Evolutionary conservation across 2,888 invertebrate species (phyloP).

Genomic region (Heliconius charithonia): DNA sequence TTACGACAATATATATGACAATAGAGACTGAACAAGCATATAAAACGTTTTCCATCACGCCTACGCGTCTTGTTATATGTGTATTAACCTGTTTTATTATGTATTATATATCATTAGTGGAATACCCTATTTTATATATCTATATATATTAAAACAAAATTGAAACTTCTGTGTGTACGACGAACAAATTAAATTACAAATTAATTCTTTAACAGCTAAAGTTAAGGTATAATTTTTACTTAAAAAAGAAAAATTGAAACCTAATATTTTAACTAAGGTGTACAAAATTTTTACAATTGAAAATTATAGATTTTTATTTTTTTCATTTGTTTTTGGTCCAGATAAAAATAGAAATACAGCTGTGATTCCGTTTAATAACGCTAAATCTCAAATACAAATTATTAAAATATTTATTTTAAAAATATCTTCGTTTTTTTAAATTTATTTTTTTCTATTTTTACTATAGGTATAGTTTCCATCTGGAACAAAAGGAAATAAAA

Average conservation of each 20-base stretch:
- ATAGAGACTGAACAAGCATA: conserved; percentile 27
- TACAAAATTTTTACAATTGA: too few relatives aligned
- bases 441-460: too few relatives aligned
- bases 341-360: too few relatives aligned
- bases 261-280: background rate
- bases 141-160: conserved; percentile 12
- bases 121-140: conserved; percentile 29
- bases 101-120: conserved; percentile 39
- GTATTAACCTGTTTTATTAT: conserved; percentile 40
- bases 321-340: too few relatives aligned
- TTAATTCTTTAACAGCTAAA: background rate
- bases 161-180: background rate
- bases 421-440: too few relatives aligned
- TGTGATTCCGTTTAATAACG: too few relatives aligned
- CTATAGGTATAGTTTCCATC: too few relatives aligned
- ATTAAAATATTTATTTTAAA: too few relatives aligned
- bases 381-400: too few relatives aligned
- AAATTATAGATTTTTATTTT: too few relatives aligned
- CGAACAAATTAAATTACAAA: background rate
- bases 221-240: background rate
- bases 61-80: conserved; percentile 32
- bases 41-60: conserved; percentile 36
- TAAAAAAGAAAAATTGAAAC: too few relatives aligned
- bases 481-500: too few relatives aligned
- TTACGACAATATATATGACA: conserved; percentile 29